These are phyloP conservation scores for Xylocopa sonorina DNA, from an alignment of 1,140 invertebrate species.

Conservation along the genomic window DNA sequence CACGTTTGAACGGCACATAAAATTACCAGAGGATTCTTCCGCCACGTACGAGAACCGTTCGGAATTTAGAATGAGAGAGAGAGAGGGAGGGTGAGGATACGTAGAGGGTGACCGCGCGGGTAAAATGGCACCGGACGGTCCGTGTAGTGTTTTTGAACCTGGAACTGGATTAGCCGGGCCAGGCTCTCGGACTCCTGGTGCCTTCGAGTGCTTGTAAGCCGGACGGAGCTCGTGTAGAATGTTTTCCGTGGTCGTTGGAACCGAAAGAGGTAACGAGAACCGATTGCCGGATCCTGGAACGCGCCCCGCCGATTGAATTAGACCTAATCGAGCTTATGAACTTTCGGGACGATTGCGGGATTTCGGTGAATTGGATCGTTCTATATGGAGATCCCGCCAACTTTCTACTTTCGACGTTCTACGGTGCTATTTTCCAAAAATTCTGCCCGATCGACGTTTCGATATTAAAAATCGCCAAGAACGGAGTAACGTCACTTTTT, in stretches of 20 bases:
- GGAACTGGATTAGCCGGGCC: constrained; percentile 28
- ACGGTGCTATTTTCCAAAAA: too few species aligned
- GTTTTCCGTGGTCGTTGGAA: constrained; percentile 22
- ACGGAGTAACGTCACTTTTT: too few species aligned
- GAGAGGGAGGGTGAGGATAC: neutral
- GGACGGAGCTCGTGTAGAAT: constrained; percentile 3
- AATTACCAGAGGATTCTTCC: constrained; percentile 56
- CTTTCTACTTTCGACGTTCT: neutral
- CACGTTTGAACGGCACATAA: constrained; percentile 53
- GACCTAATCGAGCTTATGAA: constrained; percentile 17
- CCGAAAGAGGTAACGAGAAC: constrained; percentile 10
- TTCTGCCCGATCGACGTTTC: too few species aligned
- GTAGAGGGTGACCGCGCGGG: too few species aligned
- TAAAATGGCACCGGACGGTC: constrained; percentile 13
- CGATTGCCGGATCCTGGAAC: neutral
- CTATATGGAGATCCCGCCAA: neutral
- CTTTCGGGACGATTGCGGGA: neutral
- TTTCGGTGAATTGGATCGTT: neutral
- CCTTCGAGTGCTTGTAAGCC: constrained; percentile 20
- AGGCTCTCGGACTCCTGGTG: too few species aligned
- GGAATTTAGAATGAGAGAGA: constrained; percentile 29
- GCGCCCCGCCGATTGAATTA: constrained; percentile 10
- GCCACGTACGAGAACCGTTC: constrained; percentile 22
- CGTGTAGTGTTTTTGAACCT: constrained; percentile 29
- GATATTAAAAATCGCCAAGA: too few species aligned